A percentile compares a stretch with the other conserved stretches of the same genome.
These are phyloP conservation scores for Macropus fuliginosus DNA, from an alignment of 2,797 vertebrate genomes.

Conservation along the genomic window DNA sequence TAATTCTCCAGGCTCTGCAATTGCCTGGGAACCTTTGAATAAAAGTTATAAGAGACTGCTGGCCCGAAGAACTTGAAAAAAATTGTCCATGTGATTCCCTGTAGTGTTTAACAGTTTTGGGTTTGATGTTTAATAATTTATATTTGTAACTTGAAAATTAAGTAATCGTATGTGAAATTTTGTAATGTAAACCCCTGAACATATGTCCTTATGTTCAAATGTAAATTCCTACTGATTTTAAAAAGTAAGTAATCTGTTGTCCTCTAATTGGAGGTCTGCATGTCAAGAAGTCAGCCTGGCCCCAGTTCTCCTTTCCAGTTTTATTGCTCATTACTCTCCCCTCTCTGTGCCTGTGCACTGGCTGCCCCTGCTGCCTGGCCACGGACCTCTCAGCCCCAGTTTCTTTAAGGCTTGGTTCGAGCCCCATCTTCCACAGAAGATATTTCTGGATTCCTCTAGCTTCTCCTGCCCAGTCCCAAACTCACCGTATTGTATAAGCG, in stretches of 20 bases:
- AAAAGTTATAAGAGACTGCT: background rate
- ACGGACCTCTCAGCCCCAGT: background rate
- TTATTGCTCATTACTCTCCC: background rate
- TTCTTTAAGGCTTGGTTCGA: background rate
- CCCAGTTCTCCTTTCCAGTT: background rate
- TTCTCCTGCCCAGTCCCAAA: background rate
- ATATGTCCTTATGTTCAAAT: background rate
- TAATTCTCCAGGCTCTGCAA: background rate
- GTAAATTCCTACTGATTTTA: background rate
- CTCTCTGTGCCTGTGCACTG: background rate
- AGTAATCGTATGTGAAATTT: background rate
- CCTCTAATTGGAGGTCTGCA: background rate
- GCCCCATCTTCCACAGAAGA: too few relatives aligned
- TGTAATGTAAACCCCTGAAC: background rate
- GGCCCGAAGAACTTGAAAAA: background rate
- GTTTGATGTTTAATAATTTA: slow-evolving; percentile 26
- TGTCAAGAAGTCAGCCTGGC: background rate
- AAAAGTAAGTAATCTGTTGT: background rate
- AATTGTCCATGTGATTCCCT: background rate
- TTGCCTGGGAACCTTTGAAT: background rate
- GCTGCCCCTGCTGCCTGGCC: background rate
- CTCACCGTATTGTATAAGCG: background rate
- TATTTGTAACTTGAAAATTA: slow-evolving; percentile 36
- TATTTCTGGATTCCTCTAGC: background rate
- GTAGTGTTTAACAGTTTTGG: background rate